A percentile compares a stretch with the other conserved stretches of the same genome.
phyloP scores from a whole-genome alignment of 2,113 vertebrate genomes.

The Lophotis ruficrista region DNA sequence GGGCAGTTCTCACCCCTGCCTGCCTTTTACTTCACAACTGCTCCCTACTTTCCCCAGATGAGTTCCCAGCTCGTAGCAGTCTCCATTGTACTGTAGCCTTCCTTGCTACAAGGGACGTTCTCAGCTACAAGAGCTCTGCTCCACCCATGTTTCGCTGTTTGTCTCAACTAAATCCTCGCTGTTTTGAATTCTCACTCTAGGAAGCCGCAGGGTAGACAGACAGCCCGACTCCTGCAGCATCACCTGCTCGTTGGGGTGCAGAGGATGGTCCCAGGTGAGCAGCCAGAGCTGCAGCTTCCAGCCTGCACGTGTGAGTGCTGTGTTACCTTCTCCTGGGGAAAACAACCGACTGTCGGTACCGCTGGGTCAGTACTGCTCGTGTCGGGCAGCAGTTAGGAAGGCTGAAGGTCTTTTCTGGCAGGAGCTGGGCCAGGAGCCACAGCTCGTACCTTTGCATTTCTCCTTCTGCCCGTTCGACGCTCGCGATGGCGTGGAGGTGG shows the following conservation, averaged over 20 bases:
- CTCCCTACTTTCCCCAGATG: accelerated
- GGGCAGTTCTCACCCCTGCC: neutral
- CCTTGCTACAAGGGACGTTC: neutral
- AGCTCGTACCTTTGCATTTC: accelerated
- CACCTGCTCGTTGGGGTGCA: neutral
- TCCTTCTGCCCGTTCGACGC: neutral
- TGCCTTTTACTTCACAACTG: neutral
- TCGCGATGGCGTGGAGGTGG: accelerated
- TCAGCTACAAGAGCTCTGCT: no score
- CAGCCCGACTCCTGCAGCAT: neutral
- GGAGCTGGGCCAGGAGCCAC: neutral
- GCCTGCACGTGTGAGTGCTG: neutral
- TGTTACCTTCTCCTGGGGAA: neutral
- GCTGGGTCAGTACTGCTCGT: neutral
- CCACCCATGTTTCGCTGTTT: neutral
- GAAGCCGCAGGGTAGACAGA: neutral
- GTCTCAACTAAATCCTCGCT: neutral
- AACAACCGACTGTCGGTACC: neutral
- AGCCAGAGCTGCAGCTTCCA: neutral
- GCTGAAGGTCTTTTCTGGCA: neutral
- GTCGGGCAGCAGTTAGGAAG: accelerated
- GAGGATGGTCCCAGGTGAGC: neutral
- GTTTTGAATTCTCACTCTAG: neutral
- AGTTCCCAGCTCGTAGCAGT: accelerated
- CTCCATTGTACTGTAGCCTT: neutral